Percentiles rank a stretch among this genome's conserved stretches.
These are phyloP conservation scores for Neotoma lepida DNA, from an alignment of 2,113 vertebrate species.

Conservation along the genomic window DNA sequence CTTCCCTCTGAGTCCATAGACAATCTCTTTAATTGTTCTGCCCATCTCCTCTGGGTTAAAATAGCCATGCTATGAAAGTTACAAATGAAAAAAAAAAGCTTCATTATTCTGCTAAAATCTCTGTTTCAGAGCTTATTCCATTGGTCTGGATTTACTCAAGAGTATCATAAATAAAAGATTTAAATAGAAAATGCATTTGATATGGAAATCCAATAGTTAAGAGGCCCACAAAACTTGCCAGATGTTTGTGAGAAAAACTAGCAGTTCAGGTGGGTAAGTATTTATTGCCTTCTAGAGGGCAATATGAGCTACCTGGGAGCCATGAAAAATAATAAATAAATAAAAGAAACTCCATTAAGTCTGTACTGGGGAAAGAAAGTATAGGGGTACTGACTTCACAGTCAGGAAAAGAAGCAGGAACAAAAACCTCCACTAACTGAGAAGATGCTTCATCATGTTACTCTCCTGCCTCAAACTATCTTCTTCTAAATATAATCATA, in stretches of 20 bases:
- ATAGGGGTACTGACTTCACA: not conserved
- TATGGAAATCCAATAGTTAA: conserved; percentile 69
- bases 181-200: conserved; percentile 67
- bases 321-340: not conserved
- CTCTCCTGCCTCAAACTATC: not conserved
- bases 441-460: not conserved
- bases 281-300: conserved; percentile 56
- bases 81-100: conserved; percentile 64
- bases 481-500: conserved; percentile 1
- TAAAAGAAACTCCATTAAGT: not conserved
- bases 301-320: conserved; percentile 13
- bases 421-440: not conserved
- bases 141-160: conserved; percentile 58
- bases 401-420: conserved; percentile 6
- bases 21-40: conserved; percentile 62
- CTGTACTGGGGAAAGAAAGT: not conserved
- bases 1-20: conserved; percentile 3
- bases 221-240: conserved; percentile 57
- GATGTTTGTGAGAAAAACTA: conserved; percentile 57
- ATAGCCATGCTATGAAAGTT: conserved; percentile 56
- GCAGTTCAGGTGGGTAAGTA: conserved; percentile 37
- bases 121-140: conserved; percentile 50
- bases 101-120: conserved; percentile 69
- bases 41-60: not conserved
- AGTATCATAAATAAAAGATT: conserved; percentile 73